Conservation (phyloP, 2,888 invertebrate genomes). For the Mesopsocus fuscifrons region DNA sequence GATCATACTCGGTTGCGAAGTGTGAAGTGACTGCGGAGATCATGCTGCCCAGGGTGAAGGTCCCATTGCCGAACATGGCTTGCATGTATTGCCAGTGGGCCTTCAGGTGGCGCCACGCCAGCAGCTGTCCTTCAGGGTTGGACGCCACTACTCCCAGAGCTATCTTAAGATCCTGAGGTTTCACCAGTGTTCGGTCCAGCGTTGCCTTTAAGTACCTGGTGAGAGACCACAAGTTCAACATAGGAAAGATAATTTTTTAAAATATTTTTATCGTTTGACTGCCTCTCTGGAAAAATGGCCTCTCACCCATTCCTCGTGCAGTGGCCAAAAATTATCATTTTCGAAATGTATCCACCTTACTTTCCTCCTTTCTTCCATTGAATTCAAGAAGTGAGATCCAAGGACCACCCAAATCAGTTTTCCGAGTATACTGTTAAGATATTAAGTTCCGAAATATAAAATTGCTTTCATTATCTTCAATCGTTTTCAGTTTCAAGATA, state of each 20-base stretch:
- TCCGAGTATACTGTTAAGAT: too few species aligned
- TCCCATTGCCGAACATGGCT: constrained; percentile 40
- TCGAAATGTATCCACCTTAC: not conserved
- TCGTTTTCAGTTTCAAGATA: too few species aligned
- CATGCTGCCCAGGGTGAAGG: constrained; percentile 40
- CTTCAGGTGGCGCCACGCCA: constrained; percentile 54
- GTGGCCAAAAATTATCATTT: too few species aligned
- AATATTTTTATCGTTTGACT: not conserved
- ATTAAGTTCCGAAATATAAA: too few species aligned
- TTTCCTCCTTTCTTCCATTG: not conserved
- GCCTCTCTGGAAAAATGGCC: constrained; percentile 2
- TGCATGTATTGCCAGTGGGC: constrained; percentile 46
- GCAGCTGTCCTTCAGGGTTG: constrained; percentile 46
- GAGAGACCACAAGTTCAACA: too few species aligned
- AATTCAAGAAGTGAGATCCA: too few species aligned
- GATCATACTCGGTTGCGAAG: constrained; percentile 54
- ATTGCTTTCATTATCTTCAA: too few species aligned
- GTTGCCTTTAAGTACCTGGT: constrained; percentile 55
- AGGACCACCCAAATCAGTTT: too few species aligned
- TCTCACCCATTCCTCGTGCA: too few species aligned
- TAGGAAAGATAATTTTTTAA: not conserved
- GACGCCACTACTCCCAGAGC: constrained; percentile 53
- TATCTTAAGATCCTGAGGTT: constrained; percentile 46
- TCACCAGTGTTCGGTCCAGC: constrained; percentile 45
- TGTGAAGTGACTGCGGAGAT: constrained; percentile 43